These are phyloP conservation scores for Cheirogaleus major DNA, from an alignment of 2,797 vertebrate genomes.

Conservation along the genomic window DNA sequence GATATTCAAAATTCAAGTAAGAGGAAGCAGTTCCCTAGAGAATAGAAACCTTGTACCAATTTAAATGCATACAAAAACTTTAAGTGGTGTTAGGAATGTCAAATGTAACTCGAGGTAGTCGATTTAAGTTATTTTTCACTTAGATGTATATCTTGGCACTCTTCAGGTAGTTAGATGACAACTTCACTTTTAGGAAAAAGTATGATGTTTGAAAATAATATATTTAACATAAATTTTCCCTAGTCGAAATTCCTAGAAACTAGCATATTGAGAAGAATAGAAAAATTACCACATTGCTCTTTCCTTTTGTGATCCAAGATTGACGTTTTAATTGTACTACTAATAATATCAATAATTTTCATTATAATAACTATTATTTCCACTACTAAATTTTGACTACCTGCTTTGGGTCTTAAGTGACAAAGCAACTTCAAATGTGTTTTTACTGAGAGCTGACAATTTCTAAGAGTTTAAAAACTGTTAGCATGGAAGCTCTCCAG, in stretches of 20 bases:
- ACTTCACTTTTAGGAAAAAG: not conserved
- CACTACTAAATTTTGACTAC: not conserved
- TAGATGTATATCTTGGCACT: not conserved
- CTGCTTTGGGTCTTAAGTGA: not conserved
- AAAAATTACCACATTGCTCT: not conserved
- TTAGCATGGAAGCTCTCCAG: not conserved
- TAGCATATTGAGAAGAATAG: not conserved
- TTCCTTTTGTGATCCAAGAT: not conserved
- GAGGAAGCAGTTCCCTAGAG: not conserved
- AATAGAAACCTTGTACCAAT: not conserved
- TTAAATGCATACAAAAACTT: not conserved
- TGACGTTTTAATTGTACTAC: not conserved
- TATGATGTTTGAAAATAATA: not conserved
- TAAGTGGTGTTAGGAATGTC: not conserved
- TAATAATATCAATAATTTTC: not conserved
- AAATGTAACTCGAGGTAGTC: not conserved
- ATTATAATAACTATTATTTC: not conserved
- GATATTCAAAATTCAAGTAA: not conserved
- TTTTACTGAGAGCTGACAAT: not conserved
- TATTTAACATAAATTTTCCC: not conserved
- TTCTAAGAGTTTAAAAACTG: not conserved
- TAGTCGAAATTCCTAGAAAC: not conserved
- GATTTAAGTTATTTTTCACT: not conserved
- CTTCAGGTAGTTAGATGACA: not conserved
- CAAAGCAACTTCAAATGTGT: not conserved